Evolutionary conservation across 1,140 invertebrate species (phyloP).

Genomic region (Drosophila ambigua): DNA sequence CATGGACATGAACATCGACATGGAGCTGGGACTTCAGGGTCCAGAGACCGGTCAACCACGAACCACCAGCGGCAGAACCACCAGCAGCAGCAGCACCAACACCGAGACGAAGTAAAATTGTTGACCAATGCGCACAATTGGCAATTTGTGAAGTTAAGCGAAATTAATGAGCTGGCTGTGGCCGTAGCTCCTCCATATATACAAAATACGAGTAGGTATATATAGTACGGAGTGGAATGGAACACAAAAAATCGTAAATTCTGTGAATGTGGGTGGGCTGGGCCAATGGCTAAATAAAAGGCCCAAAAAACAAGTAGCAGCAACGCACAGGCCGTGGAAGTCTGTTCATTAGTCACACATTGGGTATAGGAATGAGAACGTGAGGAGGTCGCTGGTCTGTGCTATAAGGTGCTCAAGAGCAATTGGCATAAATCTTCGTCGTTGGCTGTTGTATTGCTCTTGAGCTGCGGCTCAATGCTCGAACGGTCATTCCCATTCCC

Average conservation of each 20-base stretch:
- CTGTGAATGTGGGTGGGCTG: conserved; percentile 17
- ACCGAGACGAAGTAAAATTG: conserved; percentile 59
- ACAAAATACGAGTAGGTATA: conserved; percentile 25
- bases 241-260: conserved; percentile 37
- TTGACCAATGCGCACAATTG: conserved; percentile 81
- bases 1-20: conserved; percentile 31
- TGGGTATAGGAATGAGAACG: conserved; percentile 9
- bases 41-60: conserved; percentile 28
- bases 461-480: no score
- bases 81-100: conserved; percentile 23
- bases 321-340: conserved; percentile 21
- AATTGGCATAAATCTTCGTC: conserved; percentile 76
- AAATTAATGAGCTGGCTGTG: conserved; percentile 72
- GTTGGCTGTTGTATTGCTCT: conserved; percentile 32
- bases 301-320: background rate
- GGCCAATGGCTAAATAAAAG: conserved; percentile 70
- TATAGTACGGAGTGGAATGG: background rate
- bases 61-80: conserved; percentile 14
- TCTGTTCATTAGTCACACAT: conserved; percentile 74
- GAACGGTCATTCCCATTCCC: conserved; percentile 8
- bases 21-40: conserved; percentile 11
- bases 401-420: conserved; percentile 66
- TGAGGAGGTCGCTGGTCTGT: background rate
- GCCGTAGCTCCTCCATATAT: conserved; percentile 31
- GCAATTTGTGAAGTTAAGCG: conserved; percentile 82